These are phyloP conservation scores for Drosophila gaucha DNA, from an alignment of 2,888 invertebrate genomes.

Conservation along the genomic window DNA sequence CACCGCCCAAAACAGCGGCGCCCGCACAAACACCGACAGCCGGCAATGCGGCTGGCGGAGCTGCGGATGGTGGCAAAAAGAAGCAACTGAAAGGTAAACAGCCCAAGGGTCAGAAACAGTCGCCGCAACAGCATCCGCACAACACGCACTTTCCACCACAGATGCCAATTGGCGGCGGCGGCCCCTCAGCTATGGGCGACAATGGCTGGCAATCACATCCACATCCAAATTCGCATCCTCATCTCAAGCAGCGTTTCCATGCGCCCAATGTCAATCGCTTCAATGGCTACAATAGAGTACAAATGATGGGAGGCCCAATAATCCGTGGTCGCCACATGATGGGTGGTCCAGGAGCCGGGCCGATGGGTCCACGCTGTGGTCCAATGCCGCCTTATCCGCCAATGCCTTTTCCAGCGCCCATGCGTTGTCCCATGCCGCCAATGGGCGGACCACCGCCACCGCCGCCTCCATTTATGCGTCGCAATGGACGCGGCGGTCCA, in stretches of 20 bases:
- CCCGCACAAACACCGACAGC: conserved; percentile 1
- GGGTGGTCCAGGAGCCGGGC: conserved; percentile 39
- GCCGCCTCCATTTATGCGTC: conserved; percentile 75
- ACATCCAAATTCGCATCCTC: conserved; percentile 14
- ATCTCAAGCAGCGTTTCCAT: conserved; percentile 42
- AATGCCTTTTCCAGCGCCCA: conserved; percentile 69
- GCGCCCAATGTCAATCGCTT: conserved; percentile 45
- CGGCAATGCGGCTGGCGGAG: conserved; percentile 7
- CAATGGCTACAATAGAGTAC: conserved; percentile 32
- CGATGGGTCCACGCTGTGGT: conserved; percentile 52
- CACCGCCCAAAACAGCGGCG: neutral
- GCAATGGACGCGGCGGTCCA: conserved; percentile 68
- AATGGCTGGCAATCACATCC: conserved; percentile 34
- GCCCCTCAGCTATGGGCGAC: conserved; percentile 9
- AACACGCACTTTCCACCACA: conserved; percentile 29
- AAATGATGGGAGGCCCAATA: conserved; percentile 25
- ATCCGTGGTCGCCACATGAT: conserved; percentile 60
- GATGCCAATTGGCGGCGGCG: conserved; percentile 34
- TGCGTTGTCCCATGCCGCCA: conserved; percentile 69
- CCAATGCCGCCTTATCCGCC: conserved; percentile 71
- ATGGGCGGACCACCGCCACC: conserved; percentile 69
- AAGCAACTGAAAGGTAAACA: conserved; percentile 59
- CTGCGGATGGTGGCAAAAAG: conserved; percentile 58
- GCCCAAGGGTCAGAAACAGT: conserved; percentile 49
- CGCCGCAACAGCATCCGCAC: conserved; percentile 33